Evolutionary conservation across 2,797 vertebrate species (phyloP).

Genomic region (Scomberomorus guttatus): DNA sequence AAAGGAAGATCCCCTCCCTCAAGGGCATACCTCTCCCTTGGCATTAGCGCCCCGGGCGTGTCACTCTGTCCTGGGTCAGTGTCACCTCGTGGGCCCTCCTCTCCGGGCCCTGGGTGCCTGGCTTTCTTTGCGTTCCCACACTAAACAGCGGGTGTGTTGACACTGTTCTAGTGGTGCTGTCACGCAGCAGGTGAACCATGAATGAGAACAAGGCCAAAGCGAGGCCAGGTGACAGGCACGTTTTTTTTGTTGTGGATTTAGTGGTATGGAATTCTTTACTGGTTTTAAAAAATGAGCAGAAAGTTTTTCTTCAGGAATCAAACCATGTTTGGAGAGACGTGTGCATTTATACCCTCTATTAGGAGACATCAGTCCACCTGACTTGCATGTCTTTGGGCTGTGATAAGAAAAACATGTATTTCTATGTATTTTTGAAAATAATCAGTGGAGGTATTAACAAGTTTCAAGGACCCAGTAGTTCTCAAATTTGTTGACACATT

Average conservation of each 20-base stretch:
- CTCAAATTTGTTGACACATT: background rate
- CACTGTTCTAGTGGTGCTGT: conserved; percentile 45
- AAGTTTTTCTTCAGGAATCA: background rate
- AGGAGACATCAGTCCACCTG: background rate
- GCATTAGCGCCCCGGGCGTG: conserved; percentile 13
- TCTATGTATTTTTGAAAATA: background rate
- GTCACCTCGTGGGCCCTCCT: conserved; percentile 45
- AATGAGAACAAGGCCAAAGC: conserved; percentile 34
- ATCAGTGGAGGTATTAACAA: background rate
- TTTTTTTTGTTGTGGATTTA: background rate
- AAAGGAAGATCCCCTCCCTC: background rate
- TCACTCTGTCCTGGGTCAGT: conserved; percentile 26
- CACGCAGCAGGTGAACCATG: conserved; percentile 61
- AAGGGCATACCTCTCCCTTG: background rate
- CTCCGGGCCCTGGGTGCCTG: conserved; percentile 41
- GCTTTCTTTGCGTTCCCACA: conserved; percentile 69
- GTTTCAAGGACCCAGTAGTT: background rate
- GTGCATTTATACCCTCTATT: too few species aligned
- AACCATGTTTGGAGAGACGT: background rate
- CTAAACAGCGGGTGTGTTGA: conserved; percentile 71
- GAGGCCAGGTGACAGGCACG: background rate
- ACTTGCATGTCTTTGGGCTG: background rate
- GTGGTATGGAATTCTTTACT: background rate
- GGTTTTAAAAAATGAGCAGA: background rate
- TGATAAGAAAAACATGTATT: background rate